phyloP scores from a whole-genome alignment of 2,888 invertebrate genomes.

The Heliconius ethilla region DNA sequence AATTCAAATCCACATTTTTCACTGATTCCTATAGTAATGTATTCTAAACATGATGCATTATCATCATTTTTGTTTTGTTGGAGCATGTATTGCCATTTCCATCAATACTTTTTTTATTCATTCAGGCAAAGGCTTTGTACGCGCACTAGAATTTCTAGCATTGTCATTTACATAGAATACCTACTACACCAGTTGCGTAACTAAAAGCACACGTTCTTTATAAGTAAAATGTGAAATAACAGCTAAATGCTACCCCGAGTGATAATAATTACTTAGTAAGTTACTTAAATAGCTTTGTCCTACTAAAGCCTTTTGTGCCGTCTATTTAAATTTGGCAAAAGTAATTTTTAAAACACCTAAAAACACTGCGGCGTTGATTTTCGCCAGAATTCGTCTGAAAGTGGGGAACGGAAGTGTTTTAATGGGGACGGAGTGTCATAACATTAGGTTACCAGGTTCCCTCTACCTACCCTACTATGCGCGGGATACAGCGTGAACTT shows the following conservation, averaged over 20 bases:
- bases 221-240: background rate
- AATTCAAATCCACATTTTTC: background rate
- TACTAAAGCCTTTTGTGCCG: background rate
- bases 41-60: background rate
- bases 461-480: too few relatives aligned
- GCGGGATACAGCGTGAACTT: background rate
- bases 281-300: slow-evolving; percentile 21
- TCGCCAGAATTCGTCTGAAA: too few relatives aligned
- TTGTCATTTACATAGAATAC: background rate
- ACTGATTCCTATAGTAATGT: background rate
- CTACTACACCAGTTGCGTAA: background rate
- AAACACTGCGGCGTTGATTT: background rate
- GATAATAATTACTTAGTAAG: background rate
- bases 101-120: slow-evolving; percentile 9
- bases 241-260: background rate
- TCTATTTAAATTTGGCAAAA: background rate
- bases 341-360: background rate
- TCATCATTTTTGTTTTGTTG: background rate
- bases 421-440: too few relatives aligned
- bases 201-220: slow-evolving; percentile 17
- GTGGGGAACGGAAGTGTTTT: too few relatives aligned
- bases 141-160: background rate
- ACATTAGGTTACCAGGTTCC: too few relatives aligned
- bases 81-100: background rate
- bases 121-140: background rate